Evolutionary conservation across 2,888 invertebrate species (phyloP).

Genomic region (Zhengitettix transpicula): DNA sequence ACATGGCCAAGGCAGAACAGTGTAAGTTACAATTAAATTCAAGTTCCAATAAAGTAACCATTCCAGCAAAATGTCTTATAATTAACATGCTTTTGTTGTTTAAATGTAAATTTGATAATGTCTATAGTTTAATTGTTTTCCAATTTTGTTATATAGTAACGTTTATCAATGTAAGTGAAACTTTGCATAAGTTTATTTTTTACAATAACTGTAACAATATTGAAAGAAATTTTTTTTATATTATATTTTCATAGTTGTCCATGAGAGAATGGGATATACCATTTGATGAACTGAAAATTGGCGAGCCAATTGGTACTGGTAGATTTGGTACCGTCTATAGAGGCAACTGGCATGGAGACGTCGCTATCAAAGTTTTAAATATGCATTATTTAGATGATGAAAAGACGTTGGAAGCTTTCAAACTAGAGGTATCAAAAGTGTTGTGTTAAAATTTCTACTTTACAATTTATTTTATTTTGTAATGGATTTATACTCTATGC

Average conservation of each 20-base stretch:
- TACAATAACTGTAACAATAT: neutral
- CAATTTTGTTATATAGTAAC: no score
- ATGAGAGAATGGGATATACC: constrained; percentile 97
- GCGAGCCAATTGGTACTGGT: constrained; percentile 77
- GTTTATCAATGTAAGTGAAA: no score
- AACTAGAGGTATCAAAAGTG: constrained; percentile 52
- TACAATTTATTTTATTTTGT: no score
- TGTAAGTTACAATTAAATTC: constrained; percentile 28
- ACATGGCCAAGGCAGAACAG: constrained; percentile 70
- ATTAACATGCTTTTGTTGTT: neutral
- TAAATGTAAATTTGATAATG: neutral
- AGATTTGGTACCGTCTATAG: constrained; percentile 89
- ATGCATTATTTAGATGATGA: constrained; percentile 79
- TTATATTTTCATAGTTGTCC: constrained; percentile 42
- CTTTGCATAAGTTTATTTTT: no score
- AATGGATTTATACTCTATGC: no score
- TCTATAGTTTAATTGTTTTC: neutral
- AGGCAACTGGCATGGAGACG: constrained; percentile 95
- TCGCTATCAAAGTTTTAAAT: constrained; percentile 89
- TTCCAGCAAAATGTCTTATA: no score
- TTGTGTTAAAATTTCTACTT: no score
- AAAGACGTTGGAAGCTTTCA: constrained; percentile 81
- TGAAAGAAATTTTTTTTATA: neutral
- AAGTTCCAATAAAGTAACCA: no score
- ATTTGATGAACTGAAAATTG: constrained; percentile 79